A percentile compares a stretch with the other conserved stretches of the same genome.
These are phyloP conservation scores for Arizona elegans DNA, from an alignment of 2,113 vertebrate species.

Conservation along the genomic window DNA sequence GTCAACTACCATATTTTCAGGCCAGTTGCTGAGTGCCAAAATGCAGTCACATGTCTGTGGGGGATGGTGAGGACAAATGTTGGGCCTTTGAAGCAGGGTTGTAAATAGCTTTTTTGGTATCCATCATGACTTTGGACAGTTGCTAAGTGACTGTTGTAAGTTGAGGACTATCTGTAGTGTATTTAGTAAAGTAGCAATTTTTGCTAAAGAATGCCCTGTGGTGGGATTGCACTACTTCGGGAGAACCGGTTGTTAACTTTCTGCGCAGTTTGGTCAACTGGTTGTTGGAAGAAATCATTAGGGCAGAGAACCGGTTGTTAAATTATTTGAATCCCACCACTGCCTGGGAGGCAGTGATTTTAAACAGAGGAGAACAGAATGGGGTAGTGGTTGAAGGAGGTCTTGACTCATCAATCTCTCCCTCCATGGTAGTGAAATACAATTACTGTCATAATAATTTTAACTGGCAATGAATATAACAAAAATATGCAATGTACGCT, in stretches of 20 bases:
- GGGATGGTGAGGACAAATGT: not conserved
- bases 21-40: not conserved
- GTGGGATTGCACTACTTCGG: no score
- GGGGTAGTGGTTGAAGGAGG: not conserved
- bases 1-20: not conserved
- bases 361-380: not conserved
- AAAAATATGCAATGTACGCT: not conserved
- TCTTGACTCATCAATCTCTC: not conserved
- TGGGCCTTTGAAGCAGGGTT: not conserved
- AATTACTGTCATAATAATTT: not conserved
- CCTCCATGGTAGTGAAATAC: not conserved
- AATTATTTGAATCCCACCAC: no score
- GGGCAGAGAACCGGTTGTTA: no score
- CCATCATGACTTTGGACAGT: not conserved
- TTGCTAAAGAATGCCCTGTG: not conserved
- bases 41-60: not conserved
- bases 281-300: no score
- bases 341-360: not conserved
- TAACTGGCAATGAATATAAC: not conserved
- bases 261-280: no score
- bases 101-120: not conserved
- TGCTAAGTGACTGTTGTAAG: not conserved
- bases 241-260: no score
- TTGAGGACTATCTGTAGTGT: not conserved
- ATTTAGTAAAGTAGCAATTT: not conserved